Evolutionary conservation across 2,113 vertebrate species (phyloP).

Genomic region (Nannospalax galili): DNA sequence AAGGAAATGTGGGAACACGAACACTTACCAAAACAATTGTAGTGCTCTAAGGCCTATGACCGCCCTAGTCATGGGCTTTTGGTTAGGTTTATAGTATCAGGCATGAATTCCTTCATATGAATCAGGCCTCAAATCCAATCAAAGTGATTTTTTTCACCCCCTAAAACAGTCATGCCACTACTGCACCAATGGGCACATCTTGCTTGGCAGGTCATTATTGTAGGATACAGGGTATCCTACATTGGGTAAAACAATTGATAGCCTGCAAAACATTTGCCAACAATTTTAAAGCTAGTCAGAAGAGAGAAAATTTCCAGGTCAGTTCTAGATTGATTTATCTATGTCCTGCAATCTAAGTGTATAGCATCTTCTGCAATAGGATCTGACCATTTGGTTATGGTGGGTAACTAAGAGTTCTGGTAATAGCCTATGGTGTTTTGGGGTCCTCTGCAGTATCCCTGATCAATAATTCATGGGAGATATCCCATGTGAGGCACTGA

Average conservation of each 20-base stretch:
- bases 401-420: neutral
- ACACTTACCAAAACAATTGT: no score
- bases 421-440: neutral
- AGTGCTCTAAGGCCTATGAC: neutral
- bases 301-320: neutral
- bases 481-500: no score
- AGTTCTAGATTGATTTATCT: neutral
- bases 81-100: no score
- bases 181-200: neutral
- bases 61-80: neutral
- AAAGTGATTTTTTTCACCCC: neutral
- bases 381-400: neutral
- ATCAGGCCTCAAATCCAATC: neutral
- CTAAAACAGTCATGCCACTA: neutral
- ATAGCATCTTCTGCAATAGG: neutral
- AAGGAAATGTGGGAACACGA: no score
- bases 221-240: neutral
- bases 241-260: no score
- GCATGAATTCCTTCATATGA: neutral
- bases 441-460: neutral
- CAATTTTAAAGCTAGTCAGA: neutral
- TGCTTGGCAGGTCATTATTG: neutral
- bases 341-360: neutral
- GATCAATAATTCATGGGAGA: no score
- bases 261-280: neutral